These are phyloP conservation scores for Platalea minor DNA, from an alignment of 2,797 vertebrate genomes.

Conservation along the genomic window DNA sequence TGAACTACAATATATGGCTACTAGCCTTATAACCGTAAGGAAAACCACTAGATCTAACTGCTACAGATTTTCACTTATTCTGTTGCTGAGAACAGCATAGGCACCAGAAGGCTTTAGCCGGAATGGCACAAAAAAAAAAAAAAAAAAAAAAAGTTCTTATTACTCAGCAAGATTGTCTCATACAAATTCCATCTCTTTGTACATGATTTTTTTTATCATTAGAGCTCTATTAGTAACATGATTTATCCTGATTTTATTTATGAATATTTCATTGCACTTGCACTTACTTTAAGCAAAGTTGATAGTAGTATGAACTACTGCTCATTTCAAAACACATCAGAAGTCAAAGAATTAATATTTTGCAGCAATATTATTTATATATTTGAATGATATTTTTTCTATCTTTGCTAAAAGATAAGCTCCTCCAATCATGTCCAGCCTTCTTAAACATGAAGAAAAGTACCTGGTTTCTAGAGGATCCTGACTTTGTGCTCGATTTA, in stretches of 20 bases:
- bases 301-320: not conserved
- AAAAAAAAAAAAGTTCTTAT: not conserved
- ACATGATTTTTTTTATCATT: not conserved
- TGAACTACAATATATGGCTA: conserved; percentile 15
- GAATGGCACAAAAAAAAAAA: not conserved
- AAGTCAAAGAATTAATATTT: not conserved
- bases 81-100: not conserved
- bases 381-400: not conserved
- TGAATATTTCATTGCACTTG: not conserved
- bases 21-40: accelerated
- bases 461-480: not conserved
- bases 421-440: not conserved
- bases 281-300: not conserved
- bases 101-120: not conserved
- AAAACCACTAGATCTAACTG: not conserved
- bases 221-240: not conserved
- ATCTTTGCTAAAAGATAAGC: not conserved
- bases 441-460: not conserved
- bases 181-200: not conserved
- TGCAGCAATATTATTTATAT: not conserved
- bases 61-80: not conserved
- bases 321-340: not conserved
- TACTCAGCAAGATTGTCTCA: not conserved
- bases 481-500: not conserved
- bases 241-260: not conserved